These are phyloP conservation scores for Caenorhabditis brenneri DNA, from an alignment of 1,140 invertebrate genomes.

Conservation along the genomic window DNA sequence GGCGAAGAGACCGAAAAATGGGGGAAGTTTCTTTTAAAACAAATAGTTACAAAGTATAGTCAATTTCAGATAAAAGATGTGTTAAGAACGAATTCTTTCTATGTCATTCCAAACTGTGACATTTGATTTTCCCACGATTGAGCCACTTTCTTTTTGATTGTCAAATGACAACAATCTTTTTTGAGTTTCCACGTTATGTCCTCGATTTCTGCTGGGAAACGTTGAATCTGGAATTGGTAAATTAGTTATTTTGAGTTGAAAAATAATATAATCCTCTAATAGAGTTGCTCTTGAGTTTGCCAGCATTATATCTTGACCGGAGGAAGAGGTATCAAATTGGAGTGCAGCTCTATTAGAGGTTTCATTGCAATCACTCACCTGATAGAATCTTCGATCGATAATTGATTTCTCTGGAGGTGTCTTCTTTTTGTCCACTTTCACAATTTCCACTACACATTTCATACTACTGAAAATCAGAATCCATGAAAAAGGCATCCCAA, in stretches of 20 bases:
- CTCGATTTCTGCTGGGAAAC: conserved; percentile 36
- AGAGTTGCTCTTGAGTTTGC: too few species aligned
- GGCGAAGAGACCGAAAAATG: conserved; percentile 12
- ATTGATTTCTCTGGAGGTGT: conserved; percentile 46
- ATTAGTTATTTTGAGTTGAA: too few species aligned
- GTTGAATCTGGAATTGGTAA: background rate
- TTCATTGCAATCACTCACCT: too few species aligned
- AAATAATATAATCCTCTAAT: too few species aligned
- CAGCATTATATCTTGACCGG: too few species aligned
- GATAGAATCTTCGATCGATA: conserved; percentile 42
- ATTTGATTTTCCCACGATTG: conserved; percentile 46
- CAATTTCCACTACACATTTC: conserved; percentile 46
- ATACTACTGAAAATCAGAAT: conserved; percentile 43
- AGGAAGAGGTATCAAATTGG: too few species aligned
- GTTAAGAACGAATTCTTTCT: background rate
- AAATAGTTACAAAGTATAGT: background rate
- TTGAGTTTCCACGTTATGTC: conserved; percentile 50
- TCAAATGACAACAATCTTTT: conserved; percentile 46
- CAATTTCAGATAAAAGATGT: background rate
- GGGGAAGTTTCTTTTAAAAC: background rate
- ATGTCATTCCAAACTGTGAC: conserved; percentile 44
- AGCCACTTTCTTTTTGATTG: conserved; percentile 35
- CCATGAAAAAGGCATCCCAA: background rate
- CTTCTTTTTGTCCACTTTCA: conserved; percentile 51
- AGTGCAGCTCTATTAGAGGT: too few species aligned